Evolutionary conservation across 2,888 invertebrate genomes (phyloP).

Genomic region (Synergus umbraculus): DNA sequence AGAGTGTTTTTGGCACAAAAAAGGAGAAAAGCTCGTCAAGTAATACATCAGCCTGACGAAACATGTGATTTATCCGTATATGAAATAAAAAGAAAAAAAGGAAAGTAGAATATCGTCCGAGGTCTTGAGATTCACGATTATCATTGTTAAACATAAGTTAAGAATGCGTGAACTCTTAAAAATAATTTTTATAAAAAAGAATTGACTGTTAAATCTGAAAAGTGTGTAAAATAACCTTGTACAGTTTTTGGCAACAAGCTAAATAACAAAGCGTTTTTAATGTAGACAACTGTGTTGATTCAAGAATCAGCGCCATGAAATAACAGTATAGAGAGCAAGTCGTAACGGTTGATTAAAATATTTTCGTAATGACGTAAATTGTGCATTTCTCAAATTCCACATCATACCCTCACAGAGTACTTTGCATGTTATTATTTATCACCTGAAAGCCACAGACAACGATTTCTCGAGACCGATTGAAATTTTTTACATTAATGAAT

Average conservation of each 20-base stretch:
- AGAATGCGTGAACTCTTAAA: neutral
- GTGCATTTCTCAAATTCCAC: neutral
- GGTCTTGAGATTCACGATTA: neutral
- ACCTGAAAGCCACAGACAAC: neutral
- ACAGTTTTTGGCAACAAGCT: neutral
- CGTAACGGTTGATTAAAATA: neutral
- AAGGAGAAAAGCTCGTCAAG: neutral
- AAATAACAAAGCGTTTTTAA: neutral
- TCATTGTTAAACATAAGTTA: neutral
- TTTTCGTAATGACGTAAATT: neutral
- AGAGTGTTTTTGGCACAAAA: neutral
- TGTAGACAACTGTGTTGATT: neutral
- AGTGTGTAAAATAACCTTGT: neutral
- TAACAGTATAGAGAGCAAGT: neutral
- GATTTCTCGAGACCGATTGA: too few relatives aligned
- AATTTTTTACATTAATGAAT: too few relatives aligned
- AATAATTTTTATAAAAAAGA: neutral
- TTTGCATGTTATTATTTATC: neutral
- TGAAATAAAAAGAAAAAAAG: neutral
- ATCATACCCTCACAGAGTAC: neutral
- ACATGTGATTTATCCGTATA: neutral
- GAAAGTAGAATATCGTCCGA: neutral
- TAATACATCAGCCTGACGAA: neutral
- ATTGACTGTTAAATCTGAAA: neutral
- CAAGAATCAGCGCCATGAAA: neutral